Evolutionary conservation across 2,888 invertebrate genomes (phyloP).

Genomic region (Operophtera brumata): DNA sequence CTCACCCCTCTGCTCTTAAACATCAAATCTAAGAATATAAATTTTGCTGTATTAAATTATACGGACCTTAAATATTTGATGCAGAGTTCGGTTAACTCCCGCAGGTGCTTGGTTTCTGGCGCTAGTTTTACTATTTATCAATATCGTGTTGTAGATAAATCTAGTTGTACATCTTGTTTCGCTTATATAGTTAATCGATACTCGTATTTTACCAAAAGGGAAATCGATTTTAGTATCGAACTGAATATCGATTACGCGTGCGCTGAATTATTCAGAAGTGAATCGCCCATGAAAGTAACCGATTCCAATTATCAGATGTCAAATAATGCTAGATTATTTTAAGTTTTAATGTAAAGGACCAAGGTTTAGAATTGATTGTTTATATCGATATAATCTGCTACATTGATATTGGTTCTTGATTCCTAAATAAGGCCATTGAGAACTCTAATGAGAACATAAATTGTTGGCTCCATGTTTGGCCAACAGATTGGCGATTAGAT

Average conservation of each 20-base stretch:
- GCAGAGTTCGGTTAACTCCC: background rate
- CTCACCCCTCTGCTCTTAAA: too few species aligned
- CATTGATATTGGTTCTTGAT: conserved; percentile 30
- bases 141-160: conserved; percentile 11
- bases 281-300: conserved; percentile 24
- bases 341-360: conserved; percentile 6
- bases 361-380: conserved; percentile 11
- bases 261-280: conserved; percentile 53
- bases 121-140: background rate
- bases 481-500: conserved; percentile 23
- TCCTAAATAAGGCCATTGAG: conserved; percentile 30
- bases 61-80: background rate
- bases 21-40: too few species aligned
- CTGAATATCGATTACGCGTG: conserved; percentile 55
- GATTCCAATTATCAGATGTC: conserved; percentile 35
- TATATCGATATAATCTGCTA: conserved; percentile 26
- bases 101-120: background rate
- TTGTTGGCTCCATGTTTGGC: conserved; percentile 19
- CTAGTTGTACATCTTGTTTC: conserved; percentile 15
- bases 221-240: conserved; percentile 51
- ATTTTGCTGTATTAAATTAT: too few species aligned
- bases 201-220: conserved; percentile 36
- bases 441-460: conserved; percentile 41
- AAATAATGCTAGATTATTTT: background rate
- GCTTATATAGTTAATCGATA: conserved; percentile 10